These are phyloP conservation scores for Triplophysa yarkandensis DNA, from an alignment of 2,797 vertebrate genomes.

Conservation along the genomic window DNA sequence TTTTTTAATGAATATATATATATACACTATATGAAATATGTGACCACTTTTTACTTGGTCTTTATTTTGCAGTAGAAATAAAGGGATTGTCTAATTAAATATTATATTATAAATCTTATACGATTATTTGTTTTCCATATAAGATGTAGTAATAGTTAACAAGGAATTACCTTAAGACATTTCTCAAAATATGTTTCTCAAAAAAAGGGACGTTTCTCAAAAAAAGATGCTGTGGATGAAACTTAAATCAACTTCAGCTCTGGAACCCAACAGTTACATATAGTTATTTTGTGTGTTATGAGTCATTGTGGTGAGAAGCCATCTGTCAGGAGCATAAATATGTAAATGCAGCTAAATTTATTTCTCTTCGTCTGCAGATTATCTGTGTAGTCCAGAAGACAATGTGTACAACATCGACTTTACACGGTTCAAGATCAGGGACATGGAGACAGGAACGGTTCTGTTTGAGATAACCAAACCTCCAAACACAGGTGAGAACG, in stretches of 20 bases:
- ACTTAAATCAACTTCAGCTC: not conserved
- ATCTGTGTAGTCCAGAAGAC: slow-evolving; percentile 90
- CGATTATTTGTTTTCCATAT: no score
- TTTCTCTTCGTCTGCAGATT: slow-evolving; percentile 75
- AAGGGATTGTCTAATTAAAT: no score
- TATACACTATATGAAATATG: no score
- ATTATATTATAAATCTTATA: no score
- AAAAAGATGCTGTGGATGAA: no score
- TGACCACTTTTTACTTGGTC: no score
- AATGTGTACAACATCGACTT: slow-evolving; percentile 97
- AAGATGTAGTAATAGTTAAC: no score
- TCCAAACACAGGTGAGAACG: slow-evolving; percentile 68
- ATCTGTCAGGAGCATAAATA: not conserved
- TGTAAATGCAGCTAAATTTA: not conserved
- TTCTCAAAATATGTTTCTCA: no score
- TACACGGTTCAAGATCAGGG: slow-evolving; percentile 96
- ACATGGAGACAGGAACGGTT: slow-evolving; percentile 94
- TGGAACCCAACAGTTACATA: not conserved
- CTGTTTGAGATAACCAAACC: slow-evolving; percentile 98
- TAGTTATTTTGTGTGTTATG: not conserved
- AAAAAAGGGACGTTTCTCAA: no score
- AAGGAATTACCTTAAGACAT: no score
- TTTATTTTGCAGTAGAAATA: no score
- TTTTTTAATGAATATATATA: no score
- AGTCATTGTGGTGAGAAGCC: not conserved